Evolutionary conservation across 2,888 invertebrate genomes (phyloP).

Genomic region (Notodonta ziczac): DNA sequence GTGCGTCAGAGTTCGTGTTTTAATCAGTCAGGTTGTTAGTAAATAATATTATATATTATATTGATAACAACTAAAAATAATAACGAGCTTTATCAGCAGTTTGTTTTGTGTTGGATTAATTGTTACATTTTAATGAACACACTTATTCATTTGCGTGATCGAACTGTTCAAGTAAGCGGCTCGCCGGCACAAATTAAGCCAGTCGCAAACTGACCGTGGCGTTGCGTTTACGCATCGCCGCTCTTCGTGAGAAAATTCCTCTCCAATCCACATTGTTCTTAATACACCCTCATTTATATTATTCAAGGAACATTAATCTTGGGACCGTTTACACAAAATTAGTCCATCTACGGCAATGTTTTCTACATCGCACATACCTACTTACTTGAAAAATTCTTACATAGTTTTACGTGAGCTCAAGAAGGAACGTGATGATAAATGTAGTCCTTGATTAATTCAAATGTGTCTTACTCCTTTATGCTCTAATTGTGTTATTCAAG

Average conservation of each 20-base stretch:
- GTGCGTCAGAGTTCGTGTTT: background rate
- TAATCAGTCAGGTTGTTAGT: background rate
- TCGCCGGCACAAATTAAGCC: constrained; percentile 54
- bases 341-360: background rate
- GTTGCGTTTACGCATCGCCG: constrained; percentile 71
- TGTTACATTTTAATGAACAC: constrained; percentile 29
- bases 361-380: constrained; percentile 4
- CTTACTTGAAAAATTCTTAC: constrained; percentile 8
- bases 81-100: background rate
- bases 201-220: constrained; percentile 72
- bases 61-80: too few relatives aligned
- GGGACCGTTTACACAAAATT: constrained; percentile 11
- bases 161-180: constrained; percentile 48
- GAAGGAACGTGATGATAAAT: constrained; percentile 10
- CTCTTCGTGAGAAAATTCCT: constrained; percentile 75
- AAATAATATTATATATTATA: background rate
- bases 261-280: constrained; percentile 68
- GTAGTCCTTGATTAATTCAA: constrained; percentile 21
- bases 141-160: constrained; percentile 53
- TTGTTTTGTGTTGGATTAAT: background rate
- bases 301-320: constrained; percentile 46
- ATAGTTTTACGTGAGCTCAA: constrained; percentile 3
- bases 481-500: constrained; percentile 58
- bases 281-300: constrained; percentile 62
- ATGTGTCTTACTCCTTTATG: constrained; percentile 49